Conservation (phyloP, 2,113 vertebrate species). For the Hymenochirus boettgeri region DNA sequence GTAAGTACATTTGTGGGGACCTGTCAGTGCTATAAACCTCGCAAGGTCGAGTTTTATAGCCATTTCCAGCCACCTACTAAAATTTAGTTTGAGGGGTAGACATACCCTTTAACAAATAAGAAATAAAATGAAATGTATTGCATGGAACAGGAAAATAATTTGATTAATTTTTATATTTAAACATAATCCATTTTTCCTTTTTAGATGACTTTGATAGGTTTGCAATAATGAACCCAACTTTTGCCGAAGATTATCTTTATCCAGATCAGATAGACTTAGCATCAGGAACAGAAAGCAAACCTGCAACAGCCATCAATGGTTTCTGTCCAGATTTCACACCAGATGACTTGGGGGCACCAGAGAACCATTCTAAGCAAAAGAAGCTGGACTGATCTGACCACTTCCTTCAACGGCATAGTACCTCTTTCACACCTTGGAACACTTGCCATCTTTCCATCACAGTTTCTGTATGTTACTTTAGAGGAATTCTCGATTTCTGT, state of each 20-base stretch:
- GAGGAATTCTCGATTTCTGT: slow-evolving; percentile 37
- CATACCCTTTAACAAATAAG: too few relatives aligned
- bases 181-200: slow-evolving; percentile 45
- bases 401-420: slow-evolving; percentile 55
- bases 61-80: too few relatives aligned
- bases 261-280: slow-evolving; percentile 63
- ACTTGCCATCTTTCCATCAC: slow-evolving; percentile 6
- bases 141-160: too few relatives aligned
- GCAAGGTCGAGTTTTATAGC: too few relatives aligned
- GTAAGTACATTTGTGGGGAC: too few relatives aligned
- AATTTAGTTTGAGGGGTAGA: too few relatives aligned
- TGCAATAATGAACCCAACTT: slow-evolving; percentile 71
- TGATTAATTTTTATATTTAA: background rate
- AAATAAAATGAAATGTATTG: too few relatives aligned
- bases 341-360: slow-evolving; percentile 53
- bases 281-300: slow-evolving; percentile 50
- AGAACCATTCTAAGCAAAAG: slow-evolving; percentile 50
- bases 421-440: slow-evolving; percentile 42
- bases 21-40: too few relatives aligned
- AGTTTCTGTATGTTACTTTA: slow-evolving; percentile 47
- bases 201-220: slow-evolving; percentile 83
- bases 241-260: slow-evolving; percentile 80
- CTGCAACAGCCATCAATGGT: slow-evolving; percentile 72
- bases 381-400: slow-evolving; percentile 73
- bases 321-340: slow-evolving; percentile 94